Conservation (phyloP, 1,140 invertebrate species). For the Drosophila nebulosa region DNA sequence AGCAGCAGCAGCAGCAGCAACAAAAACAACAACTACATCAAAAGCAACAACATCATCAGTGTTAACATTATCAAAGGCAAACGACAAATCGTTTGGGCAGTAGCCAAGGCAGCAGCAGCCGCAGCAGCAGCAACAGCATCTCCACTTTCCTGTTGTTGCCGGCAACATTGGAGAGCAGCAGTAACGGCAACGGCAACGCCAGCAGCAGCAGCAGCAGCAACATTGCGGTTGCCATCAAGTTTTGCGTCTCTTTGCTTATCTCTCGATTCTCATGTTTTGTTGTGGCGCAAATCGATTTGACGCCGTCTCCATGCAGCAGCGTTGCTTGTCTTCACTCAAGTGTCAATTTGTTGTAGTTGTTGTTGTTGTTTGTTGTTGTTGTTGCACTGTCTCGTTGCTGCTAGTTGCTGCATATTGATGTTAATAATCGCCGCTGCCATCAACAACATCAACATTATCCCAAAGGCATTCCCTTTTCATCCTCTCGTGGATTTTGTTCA, state of each 20-base stretch:
- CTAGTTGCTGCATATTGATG: slow-evolving; percentile 31
- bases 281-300: slow-evolving; percentile 63
- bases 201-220: slow-evolving; percentile 16
- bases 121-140: not conserved
- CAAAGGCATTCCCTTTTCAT: slow-evolving; percentile 38
- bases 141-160: slow-evolving; percentile 7
- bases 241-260: slow-evolving; percentile 57
- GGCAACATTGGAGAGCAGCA: slow-evolving; percentile 14
- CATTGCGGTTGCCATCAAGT: slow-evolving; percentile 50
- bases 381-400: not conserved
- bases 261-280: slow-evolving; percentile 44
- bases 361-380: not conserved
- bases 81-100: slow-evolving; percentile 48
- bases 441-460: slow-evolving; percentile 30
- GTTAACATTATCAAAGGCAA: slow-evolving; percentile 51
- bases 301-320: slow-evolving; percentile 41
- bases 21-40: slow-evolving; percentile 9
- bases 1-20: not conserved
- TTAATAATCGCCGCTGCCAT: slow-evolving; percentile 42
- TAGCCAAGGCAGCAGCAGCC: slow-evolving; percentile 8
- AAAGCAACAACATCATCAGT: slow-evolving; percentile 33
- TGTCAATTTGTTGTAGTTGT: slow-evolving; percentile 60
- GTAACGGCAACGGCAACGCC: not conserved
- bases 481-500: slow-evolving; percentile 42
- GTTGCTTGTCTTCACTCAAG: slow-evolving; percentile 38